Percentiles rank a stretch among this genome's conserved stretches.
phyloP scores from a whole-genome alignment of 1,140 invertebrate species.

The Manduca sexta region DNA sequence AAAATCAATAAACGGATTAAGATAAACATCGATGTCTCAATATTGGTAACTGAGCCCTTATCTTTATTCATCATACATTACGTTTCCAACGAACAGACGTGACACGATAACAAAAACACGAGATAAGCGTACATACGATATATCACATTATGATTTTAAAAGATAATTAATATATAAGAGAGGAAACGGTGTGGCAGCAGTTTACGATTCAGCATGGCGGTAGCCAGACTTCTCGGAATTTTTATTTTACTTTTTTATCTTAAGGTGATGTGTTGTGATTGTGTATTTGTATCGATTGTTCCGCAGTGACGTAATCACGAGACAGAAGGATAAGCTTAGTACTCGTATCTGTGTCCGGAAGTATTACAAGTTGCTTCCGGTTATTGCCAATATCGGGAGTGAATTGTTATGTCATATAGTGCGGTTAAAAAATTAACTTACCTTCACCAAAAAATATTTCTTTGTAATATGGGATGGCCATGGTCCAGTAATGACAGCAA shows the following conservation, averaged over 20 bases:
- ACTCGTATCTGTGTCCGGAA: no score
- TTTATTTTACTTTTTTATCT: constrained; percentile 21
- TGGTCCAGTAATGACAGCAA: no score
- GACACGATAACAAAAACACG: constrained; percentile 11
- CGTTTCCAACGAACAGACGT: constrained; percentile 13
- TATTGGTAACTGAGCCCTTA: constrained; percentile 2
- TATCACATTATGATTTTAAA: constrained; percentile 15
- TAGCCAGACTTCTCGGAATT: constrained; percentile 21
- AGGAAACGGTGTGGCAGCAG: constrained; percentile 18
- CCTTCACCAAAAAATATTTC: no score
- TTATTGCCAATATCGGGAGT: no score
- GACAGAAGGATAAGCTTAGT: no score
- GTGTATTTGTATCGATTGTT: not conserved
- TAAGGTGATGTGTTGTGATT: constrained; percentile 22
- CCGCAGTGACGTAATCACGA: no score
- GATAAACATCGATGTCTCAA: not conserved
- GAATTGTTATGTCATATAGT: no score
- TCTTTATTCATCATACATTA: constrained; percentile 9
- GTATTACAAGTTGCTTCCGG: no score
- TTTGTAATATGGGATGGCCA: no score
- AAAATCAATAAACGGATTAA: not conserved
- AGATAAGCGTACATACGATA: constrained; percentile 30
- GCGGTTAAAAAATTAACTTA: no score
- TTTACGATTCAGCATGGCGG: constrained; percentile 35
- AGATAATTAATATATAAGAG: constrained; percentile 41